Evolutionary conservation across 2,888 invertebrate species (phyloP).

Genomic region (Helleia helle): DNA sequence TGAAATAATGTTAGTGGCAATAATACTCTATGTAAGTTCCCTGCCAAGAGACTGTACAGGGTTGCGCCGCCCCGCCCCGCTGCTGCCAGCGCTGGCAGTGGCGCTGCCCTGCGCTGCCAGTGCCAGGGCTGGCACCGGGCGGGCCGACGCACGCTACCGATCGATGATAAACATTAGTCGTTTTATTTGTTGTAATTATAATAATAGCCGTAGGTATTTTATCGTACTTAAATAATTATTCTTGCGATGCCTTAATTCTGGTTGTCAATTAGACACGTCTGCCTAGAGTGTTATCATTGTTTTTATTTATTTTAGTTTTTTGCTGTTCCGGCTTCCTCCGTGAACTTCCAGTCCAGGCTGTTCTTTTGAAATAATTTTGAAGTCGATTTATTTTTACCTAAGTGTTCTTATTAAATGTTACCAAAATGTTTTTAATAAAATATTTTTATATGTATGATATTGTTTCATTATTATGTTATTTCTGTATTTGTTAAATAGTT

Average conservation of each 20-base stretch:
- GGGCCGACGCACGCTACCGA: constrained; percentile 36
- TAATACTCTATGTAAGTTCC: constrained; percentile 66
- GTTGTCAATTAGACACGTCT: constrained; percentile 75
- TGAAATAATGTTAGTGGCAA: constrained; percentile 61
- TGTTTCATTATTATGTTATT: constrained; percentile 24
- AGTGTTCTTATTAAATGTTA: constrained; percentile 77
- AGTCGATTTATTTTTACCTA: constrained; percentile 76
- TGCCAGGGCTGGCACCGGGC: too few relatives aligned
- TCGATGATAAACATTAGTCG: constrained; percentile 58
- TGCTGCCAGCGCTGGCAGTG: constrained; percentile 23
- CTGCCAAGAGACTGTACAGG: constrained; percentile 43
- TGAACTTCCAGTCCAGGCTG: constrained; percentile 75
- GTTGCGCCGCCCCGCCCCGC: constrained; percentile 23
- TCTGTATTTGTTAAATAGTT: too few relatives aligned
- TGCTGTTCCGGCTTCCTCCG: constrained; percentile 73
- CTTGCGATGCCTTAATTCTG: constrained; percentile 76
- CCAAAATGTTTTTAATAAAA: constrained; percentile 77
- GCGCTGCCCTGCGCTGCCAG: constrained; percentile 22
- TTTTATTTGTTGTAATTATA: constrained; percentile 72
- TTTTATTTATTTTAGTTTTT: constrained; percentile 67
- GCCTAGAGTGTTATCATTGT: constrained; percentile 73
- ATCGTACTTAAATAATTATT: constrained; percentile 75
- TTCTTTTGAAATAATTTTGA: constrained; percentile 75
- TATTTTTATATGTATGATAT: constrained; percentile 71
- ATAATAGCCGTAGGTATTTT: constrained; percentile 74